phyloP scores from a whole-genome alignment of 1,140 invertebrate genomes.

The Lordiphosa stackelbergi region DNA sequence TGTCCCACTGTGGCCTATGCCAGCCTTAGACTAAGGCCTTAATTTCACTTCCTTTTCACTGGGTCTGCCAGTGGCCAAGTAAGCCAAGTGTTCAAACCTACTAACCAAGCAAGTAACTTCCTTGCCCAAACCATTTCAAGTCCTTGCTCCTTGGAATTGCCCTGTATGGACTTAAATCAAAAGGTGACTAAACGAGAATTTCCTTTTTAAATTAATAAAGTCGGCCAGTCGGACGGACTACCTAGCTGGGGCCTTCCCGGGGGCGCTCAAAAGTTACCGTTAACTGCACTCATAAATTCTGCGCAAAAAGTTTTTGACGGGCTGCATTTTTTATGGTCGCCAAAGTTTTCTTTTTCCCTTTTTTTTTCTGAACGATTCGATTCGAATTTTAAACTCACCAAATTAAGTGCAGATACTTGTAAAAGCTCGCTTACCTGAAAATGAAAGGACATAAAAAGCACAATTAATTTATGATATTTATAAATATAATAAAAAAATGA shows the following conservation, averaged over 20 bases:
- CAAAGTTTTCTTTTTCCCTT: constrained; percentile 24
- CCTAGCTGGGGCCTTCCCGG: constrained; percentile 18
- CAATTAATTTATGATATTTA: constrained; percentile 37
- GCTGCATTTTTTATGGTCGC: constrained; percentile 42
- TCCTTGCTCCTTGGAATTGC: constrained; percentile 22
- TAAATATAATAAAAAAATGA: constrained; percentile 33
- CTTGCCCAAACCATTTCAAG: constrained; percentile 9
- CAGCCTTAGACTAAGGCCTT: too few species aligned
- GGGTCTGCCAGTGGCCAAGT: too few species aligned
- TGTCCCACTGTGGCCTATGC: constrained; percentile 20
- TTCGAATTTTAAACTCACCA: constrained; percentile 25
- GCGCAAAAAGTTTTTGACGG: constrained; percentile 59
- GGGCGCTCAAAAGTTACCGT: constrained; percentile 59
- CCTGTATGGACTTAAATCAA: constrained; percentile 62
- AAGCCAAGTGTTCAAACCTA: constrained; percentile 15
- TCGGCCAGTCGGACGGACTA: constrained; percentile 32
- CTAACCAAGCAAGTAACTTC: constrained; percentile 14
- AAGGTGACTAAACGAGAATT: constrained; percentile 76
- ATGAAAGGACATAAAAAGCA: constrained; percentile 22
- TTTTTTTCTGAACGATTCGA: not conserved
- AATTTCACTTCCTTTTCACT: too few species aligned
- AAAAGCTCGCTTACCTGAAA: constrained; percentile 35
- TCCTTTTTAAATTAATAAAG: constrained; percentile 77
- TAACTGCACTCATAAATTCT: constrained; percentile 69
- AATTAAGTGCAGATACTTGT: constrained; percentile 40